A percentile compares a stretch with the other conserved stretches of the same genome.
Evolutionary conservation across 2,888 invertebrate species (phyloP).

Genomic region (Drosophila pullipes): DNA sequence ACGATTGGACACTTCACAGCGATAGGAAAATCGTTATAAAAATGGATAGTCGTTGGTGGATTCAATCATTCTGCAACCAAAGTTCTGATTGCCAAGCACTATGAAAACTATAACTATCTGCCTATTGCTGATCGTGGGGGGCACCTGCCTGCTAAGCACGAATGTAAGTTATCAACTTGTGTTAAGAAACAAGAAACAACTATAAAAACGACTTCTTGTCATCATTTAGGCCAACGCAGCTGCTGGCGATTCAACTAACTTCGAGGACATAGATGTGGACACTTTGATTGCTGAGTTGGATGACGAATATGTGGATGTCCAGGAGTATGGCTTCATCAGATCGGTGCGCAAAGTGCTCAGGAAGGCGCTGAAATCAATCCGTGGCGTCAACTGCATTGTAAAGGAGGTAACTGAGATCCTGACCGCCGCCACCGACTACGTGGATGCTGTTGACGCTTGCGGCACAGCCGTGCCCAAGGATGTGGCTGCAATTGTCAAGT

Average conservation of each 20-base stretch:
- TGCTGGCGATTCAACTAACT: not conserved
- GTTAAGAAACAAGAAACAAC: not conserved
- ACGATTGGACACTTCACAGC: conserved; percentile 18
- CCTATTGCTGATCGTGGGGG: conserved; percentile 48
- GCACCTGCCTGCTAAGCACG: conserved; percentile 55
- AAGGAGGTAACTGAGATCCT: conserved; percentile 51
- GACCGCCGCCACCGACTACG: conserved; percentile 42
- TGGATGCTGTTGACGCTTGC: conserved; percentile 49
- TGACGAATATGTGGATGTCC: conserved; percentile 49
- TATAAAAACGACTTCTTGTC: not conserved
- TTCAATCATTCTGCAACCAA: conserved; percentile 19
- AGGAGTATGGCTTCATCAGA: conserved; percentile 29
- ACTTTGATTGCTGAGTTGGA: conserved; percentile 24
- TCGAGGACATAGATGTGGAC: conserved; percentile 29
- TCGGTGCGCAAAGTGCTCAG: conserved; percentile 9
- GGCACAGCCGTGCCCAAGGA: conserved; percentile 55
- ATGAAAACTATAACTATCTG: conserved; percentile 57
- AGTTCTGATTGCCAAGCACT: conserved; percentile 28
- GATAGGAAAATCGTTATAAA: conserved; percentile 39
- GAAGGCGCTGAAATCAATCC: conserved; percentile 19
- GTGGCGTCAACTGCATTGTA: conserved; percentile 56
- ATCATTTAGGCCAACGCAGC: conserved; percentile 37
- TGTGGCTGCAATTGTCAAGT: conserved; percentile 38
- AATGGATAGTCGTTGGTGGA: not conserved
- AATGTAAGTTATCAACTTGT: conserved; percentile 50